phyloP scores from a whole-genome alignment of 2,888 invertebrate genomes.

The Drosophila testacea region DNA sequence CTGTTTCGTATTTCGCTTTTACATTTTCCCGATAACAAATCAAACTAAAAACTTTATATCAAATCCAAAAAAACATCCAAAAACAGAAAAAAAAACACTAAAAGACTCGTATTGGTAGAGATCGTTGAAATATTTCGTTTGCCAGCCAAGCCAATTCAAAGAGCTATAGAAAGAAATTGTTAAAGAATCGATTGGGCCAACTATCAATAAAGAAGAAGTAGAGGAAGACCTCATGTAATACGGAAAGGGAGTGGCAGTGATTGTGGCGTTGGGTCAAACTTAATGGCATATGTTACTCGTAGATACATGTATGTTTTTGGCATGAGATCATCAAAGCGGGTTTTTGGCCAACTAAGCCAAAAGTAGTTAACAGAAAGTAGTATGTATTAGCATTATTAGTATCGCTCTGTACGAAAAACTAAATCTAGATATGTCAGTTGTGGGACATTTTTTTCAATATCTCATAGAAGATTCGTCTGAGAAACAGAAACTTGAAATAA shows the following conservation, averaged over 20 bases:
- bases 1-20: constrained; percentile 33
- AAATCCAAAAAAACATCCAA: background rate
- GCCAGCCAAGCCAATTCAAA: background rate
- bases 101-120: constrained; percentile 8
- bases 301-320: constrained; percentile 16
- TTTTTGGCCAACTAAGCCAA: background rate
- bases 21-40: constrained; percentile 56
- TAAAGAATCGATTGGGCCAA: constrained; percentile 2
- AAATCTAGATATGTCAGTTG: background rate
- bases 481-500: no score
- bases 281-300: constrained; percentile 13
- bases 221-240: constrained; percentile 19
- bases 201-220: background rate
- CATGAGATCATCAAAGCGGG: constrained; percentile 51
- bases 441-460: no score
- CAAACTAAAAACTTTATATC: constrained; percentile 28
- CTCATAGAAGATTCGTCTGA: no score
- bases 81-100: constrained; percentile 25
- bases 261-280: constrained; percentile 10
- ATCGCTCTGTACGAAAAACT: background rate
- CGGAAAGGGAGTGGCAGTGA: constrained; percentile 38
- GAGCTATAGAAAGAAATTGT: constrained; percentile 9
- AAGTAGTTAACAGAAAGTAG: background rate
- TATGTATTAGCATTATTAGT: no score
- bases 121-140: constrained; percentile 20